Evolutionary conservation across 2,888 invertebrate genomes (phyloP), one percentile per base, ranked within the genome.

Genomic region (Parnassius smintheus): DNA sequence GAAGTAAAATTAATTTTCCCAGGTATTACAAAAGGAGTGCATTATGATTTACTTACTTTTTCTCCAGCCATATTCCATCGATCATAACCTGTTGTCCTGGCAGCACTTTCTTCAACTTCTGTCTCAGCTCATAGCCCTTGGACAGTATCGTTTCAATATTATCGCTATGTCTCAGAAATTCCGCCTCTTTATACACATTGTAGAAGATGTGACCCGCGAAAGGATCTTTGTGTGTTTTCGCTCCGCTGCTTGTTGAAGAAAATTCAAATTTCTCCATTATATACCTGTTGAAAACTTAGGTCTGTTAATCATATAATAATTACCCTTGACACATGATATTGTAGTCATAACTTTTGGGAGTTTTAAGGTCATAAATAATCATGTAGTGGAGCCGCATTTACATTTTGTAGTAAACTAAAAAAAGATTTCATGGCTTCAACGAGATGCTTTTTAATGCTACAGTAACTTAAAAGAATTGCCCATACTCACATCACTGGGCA

Each of bases 131-230:
- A 59, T 80, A 75, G 0, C 79, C 78, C 50, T 73, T 75, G 0
- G 69, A 65, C 9, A 83, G 66, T 8, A 83, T 75, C 2, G 65
- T 71, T 58, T 77, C 76, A 2, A 83, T 72, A 56, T 82, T 77
- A 2, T 72, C 69, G 41, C 67, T 72, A 13, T 70, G 66, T 2
- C 70, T 69, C 2, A 83, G 66, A 58, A 83, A 83, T 3, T 77
- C 75, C 0, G 83, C 68, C 9, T 78, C 67, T 61, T 80, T 82
- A 55, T 78, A 80, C 1, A 70, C 63, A 1, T 67, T 46, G 63
- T 78, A 80, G 62, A 80, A 81, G 0, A 67, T 22, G 2, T 65
- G 55, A 0, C 79, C 79, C 9, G 64, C 70, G 65, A 75, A 78
- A 8, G 55, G 8, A 1, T 54, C 8, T 9, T n/a, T 50, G 4